Base-by-base conservation (phyloP, 2,797 vertebrate species). In the Spinus olivaceus region DNA sequence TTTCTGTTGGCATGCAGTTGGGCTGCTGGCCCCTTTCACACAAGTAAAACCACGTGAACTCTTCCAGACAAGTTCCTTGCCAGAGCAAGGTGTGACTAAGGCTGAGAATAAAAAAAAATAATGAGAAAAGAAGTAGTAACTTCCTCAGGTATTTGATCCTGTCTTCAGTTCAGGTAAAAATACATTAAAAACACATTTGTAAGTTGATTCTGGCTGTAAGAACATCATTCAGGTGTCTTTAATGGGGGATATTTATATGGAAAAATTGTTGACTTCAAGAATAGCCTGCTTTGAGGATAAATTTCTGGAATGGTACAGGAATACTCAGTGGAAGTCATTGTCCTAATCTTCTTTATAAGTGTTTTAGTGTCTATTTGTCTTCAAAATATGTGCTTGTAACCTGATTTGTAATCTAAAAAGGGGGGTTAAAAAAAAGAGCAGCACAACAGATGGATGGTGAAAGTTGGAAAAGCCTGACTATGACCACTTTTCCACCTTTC, bases 291-390 rank as follows among this genome's bases (percentile, higher is more conserved):
- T 61, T 10, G 6, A 19, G 49, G 35, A 50, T 32, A 37, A 72
- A 54, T 37, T 28, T 10, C 2, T 59, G 3, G 35, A 65, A 50
- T 0, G 1, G 5, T 66, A 25, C 17, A 50, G 22, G 13, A 30
- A 28, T n/a, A 37, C 4, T 69, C 35, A 42, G 44, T 9, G 64
- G 41, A 53, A 83, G 41, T 8, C 7, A 0, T 33, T 33, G 14
- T 33, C 37, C 25, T 6, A 56, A 51, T 83, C 9, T 0, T 2
- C 51, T 19, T 12, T 19, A 9, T 44, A 28, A 2, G 0, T 17
- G 2, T 51, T 74, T 51, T 59, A 22, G 8, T 76, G 25, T 5
- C 30, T 57, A 5, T 76, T 30, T 49, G 27, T 14, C 18, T 91
- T 84, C 10, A 73, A 56, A 92, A 66, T 71, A 12, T 20, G 12